These are phyloP conservation scores for Paramisgurnus dabryanus DNA, from an alignment of 2,113 vertebrate genomes.

Conservation along the genomic window DNA sequence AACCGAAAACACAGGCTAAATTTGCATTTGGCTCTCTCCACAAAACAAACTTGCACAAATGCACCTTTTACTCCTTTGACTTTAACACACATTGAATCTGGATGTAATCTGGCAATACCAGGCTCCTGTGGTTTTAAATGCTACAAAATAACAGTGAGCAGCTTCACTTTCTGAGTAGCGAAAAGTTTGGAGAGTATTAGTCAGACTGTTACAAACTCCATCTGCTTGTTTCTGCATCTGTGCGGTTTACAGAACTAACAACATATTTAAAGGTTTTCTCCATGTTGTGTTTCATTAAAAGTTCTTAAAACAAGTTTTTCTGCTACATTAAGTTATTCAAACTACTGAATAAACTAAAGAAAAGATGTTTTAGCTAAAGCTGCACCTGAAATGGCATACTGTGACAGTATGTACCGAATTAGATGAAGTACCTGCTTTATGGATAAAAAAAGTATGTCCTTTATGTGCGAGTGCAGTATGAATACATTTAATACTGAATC, in stretches of 20 bases:
- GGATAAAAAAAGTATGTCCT: too few species aligned
- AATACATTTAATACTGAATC: too few species aligned
- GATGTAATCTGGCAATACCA: conserved; percentile 40
- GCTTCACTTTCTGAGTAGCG: conserved; percentile 6
- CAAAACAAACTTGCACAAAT: conserved; percentile 3
- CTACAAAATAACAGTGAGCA: conserved; percentile 37
- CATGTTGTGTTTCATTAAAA: neutral
- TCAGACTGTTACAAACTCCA: conserved; percentile 36
- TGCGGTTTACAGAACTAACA: conserved; percentile 12
- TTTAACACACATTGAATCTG: neutral
- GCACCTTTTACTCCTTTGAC: neutral
- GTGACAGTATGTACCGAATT: too few species aligned
- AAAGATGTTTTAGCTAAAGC: too few species aligned
- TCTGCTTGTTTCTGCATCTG: conserved; percentile 9
- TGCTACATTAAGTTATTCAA: too few species aligned
- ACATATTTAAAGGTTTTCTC: neutral
- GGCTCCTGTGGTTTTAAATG: conserved; percentile 49
- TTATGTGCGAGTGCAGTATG: too few species aligned
- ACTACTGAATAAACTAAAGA: too few species aligned
- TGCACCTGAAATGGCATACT: too few species aligned
- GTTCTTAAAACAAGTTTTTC: neutral
- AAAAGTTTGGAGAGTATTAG: conserved; percentile 48
- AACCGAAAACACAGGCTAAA: neutral
- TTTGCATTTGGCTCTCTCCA: conserved; percentile 19
- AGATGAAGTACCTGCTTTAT: too few species aligned